A percentile compares a stretch with the other conserved stretches of the same genome.
phyloP scores from a whole-genome alignment of 2,113 vertebrate genomes.

The Mormoops blainvillei region DNA sequence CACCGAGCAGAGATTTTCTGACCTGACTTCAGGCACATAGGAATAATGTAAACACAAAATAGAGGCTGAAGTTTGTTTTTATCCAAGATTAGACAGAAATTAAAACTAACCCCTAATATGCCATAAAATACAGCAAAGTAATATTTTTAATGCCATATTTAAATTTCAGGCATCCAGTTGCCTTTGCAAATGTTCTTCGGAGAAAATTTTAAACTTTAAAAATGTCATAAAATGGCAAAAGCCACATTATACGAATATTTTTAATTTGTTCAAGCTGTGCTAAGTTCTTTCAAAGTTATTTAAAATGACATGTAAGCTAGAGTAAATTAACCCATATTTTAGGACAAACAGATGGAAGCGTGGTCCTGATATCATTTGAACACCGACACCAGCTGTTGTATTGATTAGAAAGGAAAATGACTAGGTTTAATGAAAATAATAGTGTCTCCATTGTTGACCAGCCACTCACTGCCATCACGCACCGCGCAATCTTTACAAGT shows the following conservation, averaged over 20 bases:
- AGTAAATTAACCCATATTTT: conserved; percentile 43
- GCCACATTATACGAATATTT: conserved; percentile 42
- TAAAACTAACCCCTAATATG: background rate
- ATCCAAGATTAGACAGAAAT: background rate
- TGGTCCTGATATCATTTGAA: conserved; percentile 30
- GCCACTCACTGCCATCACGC: background rate
- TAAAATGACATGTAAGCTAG: conserved; percentile 19
- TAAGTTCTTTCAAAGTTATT: conserved; percentile 55
- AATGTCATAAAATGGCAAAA: conserved; percentile 65
- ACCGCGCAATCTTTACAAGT: background rate
- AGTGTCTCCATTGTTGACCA: background rate
- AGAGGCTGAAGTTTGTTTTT: conserved; percentile 1
- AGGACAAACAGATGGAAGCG: conserved; percentile 41
- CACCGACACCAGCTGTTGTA: background rate
- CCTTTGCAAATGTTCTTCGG: conserved; percentile 42
- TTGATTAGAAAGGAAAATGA: conserved; percentile 9
- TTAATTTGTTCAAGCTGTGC: conserved; percentile 55
- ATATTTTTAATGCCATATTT: conserved; percentile 47
- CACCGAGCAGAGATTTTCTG: background rate
- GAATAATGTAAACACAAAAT: background rate
- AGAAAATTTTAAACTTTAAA: conserved; percentile 36
- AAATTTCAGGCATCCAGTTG: conserved; percentile 19
- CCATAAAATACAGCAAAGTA: background rate
- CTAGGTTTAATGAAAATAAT: conserved; percentile 2
- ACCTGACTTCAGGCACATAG: background rate